These are phyloP conservation scores for Prunella fulvescens DNA, from an alignment of 2,113 vertebrate genomes.

Conservation along the genomic window DNA sequence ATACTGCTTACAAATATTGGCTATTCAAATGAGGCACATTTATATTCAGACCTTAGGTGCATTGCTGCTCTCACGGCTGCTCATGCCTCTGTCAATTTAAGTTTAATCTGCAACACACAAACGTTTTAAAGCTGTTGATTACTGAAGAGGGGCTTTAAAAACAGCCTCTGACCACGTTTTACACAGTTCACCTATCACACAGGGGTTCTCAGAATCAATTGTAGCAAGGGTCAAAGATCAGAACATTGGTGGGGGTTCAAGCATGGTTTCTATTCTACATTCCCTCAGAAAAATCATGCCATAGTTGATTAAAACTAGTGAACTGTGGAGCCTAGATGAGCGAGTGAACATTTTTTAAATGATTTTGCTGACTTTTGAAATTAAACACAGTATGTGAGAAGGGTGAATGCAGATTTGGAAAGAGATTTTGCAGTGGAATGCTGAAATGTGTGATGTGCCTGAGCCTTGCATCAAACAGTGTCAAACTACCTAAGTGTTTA, in stretches of 20 bases:
- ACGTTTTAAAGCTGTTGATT: neutral
- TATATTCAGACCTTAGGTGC: neutral
- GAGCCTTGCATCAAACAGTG: neutral
- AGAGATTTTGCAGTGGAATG: neutral
- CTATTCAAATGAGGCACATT: conserved; percentile 8
- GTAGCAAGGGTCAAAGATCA: conserved; percentile 53
- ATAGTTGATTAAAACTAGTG: neutral
- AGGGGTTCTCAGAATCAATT: conserved; percentile 46
- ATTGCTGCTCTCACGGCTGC: neutral
- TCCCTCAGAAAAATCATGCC: neutral
- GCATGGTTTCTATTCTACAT: neutral
- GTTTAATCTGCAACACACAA: neutral
- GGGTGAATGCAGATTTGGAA: neutral
- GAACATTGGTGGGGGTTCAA: neutral
- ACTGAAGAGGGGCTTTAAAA: conserved; percentile 11
- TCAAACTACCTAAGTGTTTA: neutral
- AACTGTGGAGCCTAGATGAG: neutral
- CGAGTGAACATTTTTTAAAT: conserved; percentile 45
- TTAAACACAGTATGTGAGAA: neutral
- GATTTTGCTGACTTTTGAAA: neutral
- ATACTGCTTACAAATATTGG: neutral
- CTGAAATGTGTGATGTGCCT: neutral
- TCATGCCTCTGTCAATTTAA: neutral
- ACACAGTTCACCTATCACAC: conserved; percentile 52
- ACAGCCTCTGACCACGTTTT: conserved; percentile 31